phyloP scores from a whole-genome alignment of 2,113 vertebrate genomes.

The Ancistrus triradiatus region DNA sequence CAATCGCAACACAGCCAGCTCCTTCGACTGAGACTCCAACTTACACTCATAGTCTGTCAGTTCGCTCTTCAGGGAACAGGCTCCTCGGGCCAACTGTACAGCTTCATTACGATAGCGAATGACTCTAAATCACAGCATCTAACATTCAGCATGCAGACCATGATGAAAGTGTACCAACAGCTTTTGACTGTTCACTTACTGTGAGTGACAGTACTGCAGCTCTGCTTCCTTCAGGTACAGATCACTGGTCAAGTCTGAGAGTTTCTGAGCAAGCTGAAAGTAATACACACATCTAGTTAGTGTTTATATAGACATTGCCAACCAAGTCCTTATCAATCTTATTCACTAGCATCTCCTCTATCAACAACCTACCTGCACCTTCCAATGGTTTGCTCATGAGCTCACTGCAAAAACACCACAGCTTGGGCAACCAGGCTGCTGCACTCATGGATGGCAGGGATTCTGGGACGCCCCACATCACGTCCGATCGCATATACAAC shows the following conservation, averaged over 20 bases:
- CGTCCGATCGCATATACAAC: too few relatives aligned
- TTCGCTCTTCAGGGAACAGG: constrained; percentile 45
- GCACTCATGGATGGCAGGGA: too few relatives aligned
- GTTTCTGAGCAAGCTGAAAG: constrained; percentile 62
- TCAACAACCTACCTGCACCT: too few relatives aligned
- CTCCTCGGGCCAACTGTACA: constrained; percentile 54
- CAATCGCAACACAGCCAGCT: constrained; percentile 48
- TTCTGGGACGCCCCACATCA: too few relatives aligned
- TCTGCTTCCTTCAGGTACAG: constrained; percentile 68
- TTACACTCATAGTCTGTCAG: constrained; percentile 57
- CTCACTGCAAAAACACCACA: too few relatives aligned
- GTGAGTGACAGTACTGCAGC: constrained; percentile 68
- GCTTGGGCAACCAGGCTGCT: too few relatives aligned
- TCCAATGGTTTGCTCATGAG: too few relatives aligned
- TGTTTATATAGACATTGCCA: too few relatives aligned
- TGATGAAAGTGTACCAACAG: too few relatives aligned
- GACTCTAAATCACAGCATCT: constrained; percentile 57
- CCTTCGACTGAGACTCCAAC: constrained; percentile 62
- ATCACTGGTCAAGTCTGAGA: constrained; percentile 61
- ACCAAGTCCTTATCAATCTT: too few relatives aligned
- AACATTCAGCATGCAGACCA: background rate
- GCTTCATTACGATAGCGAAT: constrained; percentile 62
- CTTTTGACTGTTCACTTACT: too few relatives aligned
- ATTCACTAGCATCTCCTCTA: too few relatives aligned
- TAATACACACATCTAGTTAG: background rate